phyloP scores from a whole-genome alignment of 2,797 vertebrate species.

The Hyperoplus immaculatus region DNA sequence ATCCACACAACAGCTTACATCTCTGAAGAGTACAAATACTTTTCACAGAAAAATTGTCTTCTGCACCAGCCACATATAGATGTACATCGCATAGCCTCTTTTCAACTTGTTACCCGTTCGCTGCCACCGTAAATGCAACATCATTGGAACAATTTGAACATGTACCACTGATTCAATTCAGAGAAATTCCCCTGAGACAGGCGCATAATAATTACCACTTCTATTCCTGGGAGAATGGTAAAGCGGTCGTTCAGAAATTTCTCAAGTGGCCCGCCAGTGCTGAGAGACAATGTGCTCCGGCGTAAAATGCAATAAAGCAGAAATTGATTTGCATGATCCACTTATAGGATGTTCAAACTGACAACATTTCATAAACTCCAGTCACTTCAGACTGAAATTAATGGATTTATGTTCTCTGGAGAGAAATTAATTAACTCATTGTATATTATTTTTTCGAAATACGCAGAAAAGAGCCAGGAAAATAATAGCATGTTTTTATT shows the following conservation, averaged over 20 bases:
- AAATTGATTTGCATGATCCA: conserved; percentile 66
- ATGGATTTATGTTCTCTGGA: background rate
- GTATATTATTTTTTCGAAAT: background rate
- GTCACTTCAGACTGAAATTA: conserved; percentile 29
- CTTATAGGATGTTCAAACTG: conserved; percentile 45
- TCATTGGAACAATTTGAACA: conserved; percentile 49
- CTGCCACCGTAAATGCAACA: conserved; percentile 35
- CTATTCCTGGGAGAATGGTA: conserved; percentile 63
- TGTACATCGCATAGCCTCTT: no score
- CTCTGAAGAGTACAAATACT: no score
- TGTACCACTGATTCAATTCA: conserved; percentile 41
- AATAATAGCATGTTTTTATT: background rate
- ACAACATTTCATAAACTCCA: conserved; percentile 17
- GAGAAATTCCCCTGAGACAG: conserved; percentile 57
- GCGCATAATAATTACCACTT: conserved; percentile 71
- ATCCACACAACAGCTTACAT: no score
- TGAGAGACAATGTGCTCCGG: conserved; percentile 44
- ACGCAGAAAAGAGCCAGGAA: background rate
- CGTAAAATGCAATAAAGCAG: conserved; percentile 59
- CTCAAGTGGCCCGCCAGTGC: conserved; percentile 57
- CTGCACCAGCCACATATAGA: no score
- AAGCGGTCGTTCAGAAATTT: conserved; percentile 54
- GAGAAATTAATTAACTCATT: conserved; percentile 23
- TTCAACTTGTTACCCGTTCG: conserved; percentile 4
- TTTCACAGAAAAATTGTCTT: no score